Evolutionary conservation across 2,797 vertebrate genomes (phyloP), one percentile per base, ranked within the genome.

Genomic region (Tinamus major): DNA sequence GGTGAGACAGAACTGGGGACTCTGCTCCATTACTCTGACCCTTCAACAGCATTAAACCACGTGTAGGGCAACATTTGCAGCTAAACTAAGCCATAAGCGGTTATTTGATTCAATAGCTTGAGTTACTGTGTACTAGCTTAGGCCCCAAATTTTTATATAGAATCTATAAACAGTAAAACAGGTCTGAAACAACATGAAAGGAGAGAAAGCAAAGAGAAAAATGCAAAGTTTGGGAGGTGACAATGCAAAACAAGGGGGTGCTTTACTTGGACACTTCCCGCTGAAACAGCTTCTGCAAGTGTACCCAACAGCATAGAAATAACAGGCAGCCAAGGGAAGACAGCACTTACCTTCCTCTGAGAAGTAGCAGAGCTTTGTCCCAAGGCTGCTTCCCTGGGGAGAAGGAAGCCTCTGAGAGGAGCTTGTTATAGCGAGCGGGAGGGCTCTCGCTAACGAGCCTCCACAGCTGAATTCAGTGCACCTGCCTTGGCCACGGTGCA

Each of bases 341-440:
- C 8, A 51, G 6, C 13, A 2, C 77, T 82, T 92, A 49, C 79
- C 63, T 89, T 63, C 8, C 10, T 44, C 6, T 26, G 2, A 24
- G 17, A 42, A 58, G 8, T 46, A 41, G 10, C 0, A 0, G 5
- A 21, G 8, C 26, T 46, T 64, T 19, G 1, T 24, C 13, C 5
- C 4, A 17, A 51, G 49, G 13, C 41, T 33, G 68, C 6, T 5
- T 19, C 3, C 17, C 13, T 15, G 6, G 8, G 3, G 3, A 53
- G 2, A 2, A 35, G 5, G 2, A 2, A 6, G 10, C 4, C 0
- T 0, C 68, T 10, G 14, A 59, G 19, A 71, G 6, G 7, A 7
- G 41, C 59, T n/a, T 72, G 90, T 91, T 90, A 20, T 59, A 67
- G 53, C 11, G 53, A 19, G 29, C 35, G 35, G 31, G 29, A 31